These are phyloP conservation scores for Thamnophis elegans DNA, from an alignment of 2,797 vertebrate species.

Conservation along the genomic window DNA sequence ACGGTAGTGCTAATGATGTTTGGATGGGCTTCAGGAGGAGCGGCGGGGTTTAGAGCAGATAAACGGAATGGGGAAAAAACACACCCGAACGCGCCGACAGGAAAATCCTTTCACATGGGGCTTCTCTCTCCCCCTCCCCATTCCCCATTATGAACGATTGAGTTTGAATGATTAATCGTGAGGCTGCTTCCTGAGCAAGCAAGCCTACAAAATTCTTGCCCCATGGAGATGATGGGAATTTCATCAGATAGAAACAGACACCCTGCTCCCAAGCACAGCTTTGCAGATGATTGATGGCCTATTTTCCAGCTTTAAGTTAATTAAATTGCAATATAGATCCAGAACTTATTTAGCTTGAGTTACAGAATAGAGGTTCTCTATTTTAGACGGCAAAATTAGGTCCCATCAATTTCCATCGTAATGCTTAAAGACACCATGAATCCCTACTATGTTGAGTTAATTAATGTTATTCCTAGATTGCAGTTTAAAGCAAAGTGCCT, in stretches of 20 bases:
- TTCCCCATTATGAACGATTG: not conserved
- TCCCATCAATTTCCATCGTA: not conserved
- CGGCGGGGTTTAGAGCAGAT: not conserved
- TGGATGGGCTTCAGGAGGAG: not conserved
- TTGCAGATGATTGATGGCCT: not conserved
- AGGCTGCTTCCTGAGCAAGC: not conserved
- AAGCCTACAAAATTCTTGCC: not conserved
- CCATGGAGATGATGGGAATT: not conserved
- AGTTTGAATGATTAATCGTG: not conserved
- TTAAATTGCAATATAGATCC: not conserved
- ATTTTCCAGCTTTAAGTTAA: not conserved
- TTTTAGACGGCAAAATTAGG: not conserved
- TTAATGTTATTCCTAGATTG: not conserved
- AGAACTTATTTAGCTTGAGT: not conserved
- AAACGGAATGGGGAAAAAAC: not conserved
- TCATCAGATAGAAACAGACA: not conserved
- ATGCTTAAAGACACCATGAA: not conserved
- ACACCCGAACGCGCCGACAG: not conserved
- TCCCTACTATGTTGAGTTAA: not conserved
- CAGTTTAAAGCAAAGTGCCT: not conserved
- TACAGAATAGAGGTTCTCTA: not conserved
- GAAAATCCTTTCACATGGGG: not conserved
- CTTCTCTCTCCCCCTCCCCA: not conserved
- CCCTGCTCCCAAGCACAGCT: rapidly evolving
- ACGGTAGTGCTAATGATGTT: not conserved